Evolutionary conservation across 1,140 invertebrate genomes (phyloP).

Genomic region (Steinernema khuongi): DNA sequence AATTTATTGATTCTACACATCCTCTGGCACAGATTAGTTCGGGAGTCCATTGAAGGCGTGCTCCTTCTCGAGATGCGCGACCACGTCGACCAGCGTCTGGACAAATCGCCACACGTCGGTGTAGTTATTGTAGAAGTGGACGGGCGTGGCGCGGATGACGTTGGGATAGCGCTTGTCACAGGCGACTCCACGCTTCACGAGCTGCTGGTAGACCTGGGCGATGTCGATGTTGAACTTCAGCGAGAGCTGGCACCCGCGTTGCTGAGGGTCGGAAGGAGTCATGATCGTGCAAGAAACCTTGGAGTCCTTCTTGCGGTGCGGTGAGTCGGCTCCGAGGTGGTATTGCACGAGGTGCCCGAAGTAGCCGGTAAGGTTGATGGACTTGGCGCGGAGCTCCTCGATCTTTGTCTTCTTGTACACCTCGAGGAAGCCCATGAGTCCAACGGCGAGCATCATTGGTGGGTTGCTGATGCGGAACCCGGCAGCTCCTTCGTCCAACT

Average conservation of each 20-base stretch:
- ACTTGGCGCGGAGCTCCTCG: conserved; percentile 61
- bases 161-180: conserved; percentile 64
- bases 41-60: neutral
- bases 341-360: conserved; percentile 62
- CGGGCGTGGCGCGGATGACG: conserved; percentile 64
- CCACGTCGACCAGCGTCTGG: neutral
- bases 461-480: conserved; percentile 65
- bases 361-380: conserved; percentile 65
- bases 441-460: conserved; percentile 62
- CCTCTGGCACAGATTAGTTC: neutral
- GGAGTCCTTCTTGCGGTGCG: conserved; percentile 31
- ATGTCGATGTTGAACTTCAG: conserved; percentile 60
- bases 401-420: conserved; percentile 60
- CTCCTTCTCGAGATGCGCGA: neutral
- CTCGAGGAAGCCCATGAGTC: conserved; percentile 60
- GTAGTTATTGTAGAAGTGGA: conserved; percentile 65
- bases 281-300: conserved; percentile 59
- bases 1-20: neutral
- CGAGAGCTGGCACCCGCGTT: conserved; percentile 65
- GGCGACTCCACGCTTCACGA: conserved; percentile 63
- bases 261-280: conserved; percentile 63
- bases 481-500: conserved; percentile 61
- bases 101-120: conserved; percentile 61
- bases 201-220: conserved; percentile 60
- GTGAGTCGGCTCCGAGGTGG: conserved; percentile 13